Evolutionary conservation across 2,113 vertebrate genomes (phyloP), one percentile per base, ranked within the genome.

Genomic region (Apeltes quadracus): DNA sequence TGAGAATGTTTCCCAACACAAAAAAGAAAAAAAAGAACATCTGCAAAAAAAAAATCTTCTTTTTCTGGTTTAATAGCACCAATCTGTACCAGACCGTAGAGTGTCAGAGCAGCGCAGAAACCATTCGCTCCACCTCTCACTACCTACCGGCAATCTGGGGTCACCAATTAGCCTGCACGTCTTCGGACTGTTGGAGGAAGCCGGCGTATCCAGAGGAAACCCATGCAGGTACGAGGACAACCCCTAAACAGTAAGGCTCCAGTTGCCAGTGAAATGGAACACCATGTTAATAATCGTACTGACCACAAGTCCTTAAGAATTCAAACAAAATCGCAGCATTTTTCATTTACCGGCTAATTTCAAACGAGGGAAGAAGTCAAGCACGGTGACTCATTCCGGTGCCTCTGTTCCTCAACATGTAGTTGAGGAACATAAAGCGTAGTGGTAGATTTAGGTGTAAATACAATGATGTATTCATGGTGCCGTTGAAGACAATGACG

Each of bases 1-100:
- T 36, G 15, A 58, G 61, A 38, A 62, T 75, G 44, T 76, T 75
- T 78, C 56, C 61, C 65, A 25, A 68, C 61, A 78, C 36, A 76
- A 87, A 78, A 78, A 76, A 74, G n/a, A 46, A 68, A 54, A 51
- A 75, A 2, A 27, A 54, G 18, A 51, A 39, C 22, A 43, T 27
- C 25, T 9, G 41, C 13, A 57, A n/a, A n/a, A n/a, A n/a, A n/a
- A n/a, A n/a, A 16, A 57, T 54, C 20, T 34, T 29, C 41, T 44
- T 61, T 51, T 44, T 51, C 54, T 44, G 63, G 14, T 73, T 68
- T 48, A 14, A 50, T 4, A 54, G 2, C 46, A 56, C n/a, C 5
- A 29, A 13, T 51, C 38, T 36, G 51, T 14, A 59, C 23, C 8
- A 41, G 16, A 32, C 13, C 14, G 12, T 58, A 29, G n/a, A n/a